phyloP scores from a whole-genome alignment of 2,888 invertebrate species.

The Apotomis betuletana region DNA sequence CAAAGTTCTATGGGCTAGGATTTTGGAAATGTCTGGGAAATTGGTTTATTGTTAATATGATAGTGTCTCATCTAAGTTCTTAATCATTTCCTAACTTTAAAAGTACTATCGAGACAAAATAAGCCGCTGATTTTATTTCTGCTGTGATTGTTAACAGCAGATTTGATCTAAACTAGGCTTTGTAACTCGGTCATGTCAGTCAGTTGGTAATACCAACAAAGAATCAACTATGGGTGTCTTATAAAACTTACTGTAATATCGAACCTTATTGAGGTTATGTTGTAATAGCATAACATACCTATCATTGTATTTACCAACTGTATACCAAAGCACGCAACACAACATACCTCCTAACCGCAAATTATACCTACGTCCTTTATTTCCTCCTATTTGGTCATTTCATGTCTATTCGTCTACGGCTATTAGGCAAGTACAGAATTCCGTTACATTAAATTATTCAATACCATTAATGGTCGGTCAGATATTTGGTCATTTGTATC shows the following conservation, averaged over 20 bases:
- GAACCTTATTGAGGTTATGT: conserved; percentile 1
- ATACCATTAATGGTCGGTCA: conserved; percentile 51
- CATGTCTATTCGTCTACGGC: conserved; percentile 34
- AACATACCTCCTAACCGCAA: conserved; percentile 17
- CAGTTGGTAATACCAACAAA: neutral
- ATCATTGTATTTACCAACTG: conserved; percentile 13
- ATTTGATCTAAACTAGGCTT: no score
- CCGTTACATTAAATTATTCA: conserved; percentile 47
- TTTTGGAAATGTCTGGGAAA: neutral
- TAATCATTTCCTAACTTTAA: neutral
- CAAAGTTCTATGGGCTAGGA: conserved; percentile 5
- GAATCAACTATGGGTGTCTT: neutral
- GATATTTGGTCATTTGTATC: conserved; percentile 53
- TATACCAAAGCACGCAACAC: conserved; percentile 7
- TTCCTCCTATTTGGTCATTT: conserved; percentile 15
- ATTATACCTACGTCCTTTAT: conserved; percentile 23
- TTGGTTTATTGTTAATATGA: neutral
- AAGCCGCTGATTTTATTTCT: no score
- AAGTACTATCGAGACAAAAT: neutral
- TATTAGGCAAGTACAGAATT: conserved; percentile 41
- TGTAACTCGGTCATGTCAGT: no score
- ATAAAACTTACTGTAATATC: neutral
- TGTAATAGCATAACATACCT: conserved; percentile 15
- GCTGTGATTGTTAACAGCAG: no score
- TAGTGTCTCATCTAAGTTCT: neutral